Evolutionary conservation across 1,140 invertebrate genomes (phyloP).

Genomic region (Dolichoris vasculosae): DNA sequence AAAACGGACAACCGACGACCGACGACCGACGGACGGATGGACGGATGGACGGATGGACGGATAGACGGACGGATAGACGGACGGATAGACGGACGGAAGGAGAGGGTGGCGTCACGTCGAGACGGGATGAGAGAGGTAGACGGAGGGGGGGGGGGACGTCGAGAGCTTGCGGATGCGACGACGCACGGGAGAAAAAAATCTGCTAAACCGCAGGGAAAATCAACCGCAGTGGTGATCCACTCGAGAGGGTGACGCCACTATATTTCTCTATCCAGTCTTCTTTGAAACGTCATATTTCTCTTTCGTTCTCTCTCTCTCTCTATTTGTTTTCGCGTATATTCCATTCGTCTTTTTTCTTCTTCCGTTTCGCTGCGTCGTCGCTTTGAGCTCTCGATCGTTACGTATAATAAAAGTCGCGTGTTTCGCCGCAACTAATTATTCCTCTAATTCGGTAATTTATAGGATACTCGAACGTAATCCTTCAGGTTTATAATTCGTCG

Average conservation of each 20-base stretch:
- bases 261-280: neutral
- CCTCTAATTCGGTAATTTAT: too few relatives aligned
- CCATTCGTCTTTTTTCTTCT: neutral
- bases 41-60: too few relatives aligned
- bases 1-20: neutral
- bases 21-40: conserved; percentile 15
- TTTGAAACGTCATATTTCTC: conserved; percentile 9
- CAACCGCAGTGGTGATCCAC: conserved; percentile 42
- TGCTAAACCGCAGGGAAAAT: conserved; percentile 50
- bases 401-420: neutral
- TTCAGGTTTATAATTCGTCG: too few relatives aligned
- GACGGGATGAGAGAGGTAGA: neutral
- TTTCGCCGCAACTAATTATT: neutral
- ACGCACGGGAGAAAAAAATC: conserved; percentile 36
- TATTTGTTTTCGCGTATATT: neutral
- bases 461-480: too few relatives aligned
- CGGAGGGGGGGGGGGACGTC: conserved; percentile 2
- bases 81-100: conserved; percentile 8
- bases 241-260: neutral
- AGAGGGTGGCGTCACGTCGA: conserved; percentile 5
- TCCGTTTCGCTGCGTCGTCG: neutral
- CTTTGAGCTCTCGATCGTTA: neutral
- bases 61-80: too few relatives aligned
- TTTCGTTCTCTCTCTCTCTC: neutral
- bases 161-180: conserved; percentile 13